Evolutionary conservation across 2,797 vertebrate species (phyloP), one percentile per base, ranked within the genome.

Genomic region (Triplophysa yarkandensis): DNA sequence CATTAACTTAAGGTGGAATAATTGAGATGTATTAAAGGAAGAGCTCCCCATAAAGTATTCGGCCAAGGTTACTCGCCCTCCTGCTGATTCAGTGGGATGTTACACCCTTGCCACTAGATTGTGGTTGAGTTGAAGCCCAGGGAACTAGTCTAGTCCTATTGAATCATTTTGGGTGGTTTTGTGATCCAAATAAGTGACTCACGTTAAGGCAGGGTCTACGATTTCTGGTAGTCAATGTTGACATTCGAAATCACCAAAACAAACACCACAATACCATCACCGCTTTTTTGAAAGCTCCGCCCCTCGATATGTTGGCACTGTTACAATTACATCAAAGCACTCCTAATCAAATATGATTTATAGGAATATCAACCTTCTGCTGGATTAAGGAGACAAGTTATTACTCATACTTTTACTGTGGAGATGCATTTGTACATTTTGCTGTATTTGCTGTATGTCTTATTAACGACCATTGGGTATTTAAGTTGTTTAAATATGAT

Each of bases 401-500:
- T 9, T 21, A 23, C 23, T 23, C 48, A 23, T 10, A 23, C 3
- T 21, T 21, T 50, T 10, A 25, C 21, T 13, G 23, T 52, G 23
- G 21, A 23, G 23, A 23, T 52, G 21, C 21, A 25, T 25, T 19
- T 23, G 10, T 4, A 19, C n/a, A 9, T 1, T 39, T 39, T 39
- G 36, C 36, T 39, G 8, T 43, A 43, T 17, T 21, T 5, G 46
- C 16, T 23, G 19, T 3, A 50, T 3, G 4, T 50, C 30, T 74
- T 67, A 17, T 39, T 66, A 65, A 43, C 44, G 62, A 74, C 63
- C 65, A 23, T 43, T n/a, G 32, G 60, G n/a, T 64, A 61, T 50
- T 43, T 63, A 64, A 63, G 64, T 64, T 64, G 23, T 21, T 28
- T 70, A 43, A 66, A 16, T 30, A 9, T 9, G 19, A 17, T 10